Evolutionary conservation across 2,113 vertebrate species (phyloP).

Genomic region (Dipodomys spectabilis): DNA sequence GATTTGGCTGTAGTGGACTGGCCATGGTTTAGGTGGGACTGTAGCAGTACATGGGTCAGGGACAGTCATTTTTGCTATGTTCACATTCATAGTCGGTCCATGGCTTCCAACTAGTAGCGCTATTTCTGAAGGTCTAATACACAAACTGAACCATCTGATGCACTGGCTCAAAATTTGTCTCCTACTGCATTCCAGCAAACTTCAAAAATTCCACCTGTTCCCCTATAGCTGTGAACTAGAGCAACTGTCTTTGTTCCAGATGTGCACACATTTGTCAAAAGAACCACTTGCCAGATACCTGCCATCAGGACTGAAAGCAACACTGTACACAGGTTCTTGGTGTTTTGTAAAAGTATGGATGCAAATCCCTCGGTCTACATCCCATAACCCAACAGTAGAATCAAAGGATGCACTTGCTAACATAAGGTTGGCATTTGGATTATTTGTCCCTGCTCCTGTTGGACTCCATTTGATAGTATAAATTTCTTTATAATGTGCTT

Average conservation of each 20-base stretch:
- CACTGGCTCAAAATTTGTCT: slow-evolving; percentile 99
- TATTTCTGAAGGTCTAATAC: slow-evolving; percentile 99
- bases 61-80: slow-evolving; percentile 99
- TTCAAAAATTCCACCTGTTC: slow-evolving; percentile 99
- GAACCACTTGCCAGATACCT: slow-evolving; percentile 98
- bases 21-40: slow-evolving; percentile 95
- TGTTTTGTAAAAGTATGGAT: slow-evolving; percentile 99
- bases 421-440: slow-evolving; percentile 99
- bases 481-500: slow-evolving; percentile 99
- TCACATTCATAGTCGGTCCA: slow-evolving; percentile 99
- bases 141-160: slow-evolving; percentile 99
- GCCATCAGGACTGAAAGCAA: slow-evolving; percentile 99
- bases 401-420: slow-evolving; percentile 99
- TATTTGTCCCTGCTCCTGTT: slow-evolving; percentile 97
- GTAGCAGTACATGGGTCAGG: slow-evolving; percentile 96
- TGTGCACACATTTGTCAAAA: slow-evolving; percentile 99
- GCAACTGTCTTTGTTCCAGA: slow-evolving; percentile 99
- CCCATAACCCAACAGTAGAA: slow-evolving; percentile 98
- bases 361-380: slow-evolving; percentile 98
- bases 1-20: slow-evolving; percentile 96
- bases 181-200: slow-evolving; percentile 99
- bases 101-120: slow-evolving; percentile 98
- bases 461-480: slow-evolving; percentile 99
- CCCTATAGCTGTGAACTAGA: slow-evolving; percentile 99
- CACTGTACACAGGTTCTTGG: slow-evolving; percentile 99